Evolutionary conservation across 2,888 invertebrate genomes (phyloP).

Genomic region (Stenotaenia linearis): DNA sequence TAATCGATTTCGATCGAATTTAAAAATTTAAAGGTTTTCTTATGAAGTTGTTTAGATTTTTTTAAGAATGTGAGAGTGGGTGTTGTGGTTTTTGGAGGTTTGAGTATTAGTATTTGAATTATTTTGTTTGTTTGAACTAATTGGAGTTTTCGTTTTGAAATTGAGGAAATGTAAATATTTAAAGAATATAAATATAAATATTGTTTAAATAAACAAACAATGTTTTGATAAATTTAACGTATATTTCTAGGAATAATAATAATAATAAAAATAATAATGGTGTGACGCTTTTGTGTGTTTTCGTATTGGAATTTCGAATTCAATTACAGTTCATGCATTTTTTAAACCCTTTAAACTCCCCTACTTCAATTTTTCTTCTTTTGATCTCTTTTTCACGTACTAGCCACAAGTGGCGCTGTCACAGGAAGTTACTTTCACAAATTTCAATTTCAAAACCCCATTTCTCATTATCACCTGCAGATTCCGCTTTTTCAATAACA

Average conservation of each 20-base stretch:
- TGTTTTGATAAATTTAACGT: background rate
- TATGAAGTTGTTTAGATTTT: no score
- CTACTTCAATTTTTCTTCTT: background rate
- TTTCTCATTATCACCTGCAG: constrained; percentile 20
- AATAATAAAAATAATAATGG: background rate
- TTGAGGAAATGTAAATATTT: no score
- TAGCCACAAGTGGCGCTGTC: constrained; percentile 24
- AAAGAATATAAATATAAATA: no score
- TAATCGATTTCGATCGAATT: no score
- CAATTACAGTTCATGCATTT: constrained; percentile 7
- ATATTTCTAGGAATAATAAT: background rate
- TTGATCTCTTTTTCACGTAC: background rate
- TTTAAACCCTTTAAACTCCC: background rate
- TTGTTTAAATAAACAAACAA: no score
- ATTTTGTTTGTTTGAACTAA: no score
- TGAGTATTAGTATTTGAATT: no score
- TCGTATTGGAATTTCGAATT: background rate
- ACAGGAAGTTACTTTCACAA: constrained; percentile 14
- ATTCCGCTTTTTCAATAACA: background rate
- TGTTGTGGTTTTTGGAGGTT: no score
- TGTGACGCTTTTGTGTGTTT: no score
- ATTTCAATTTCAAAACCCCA: constrained; percentile 18
- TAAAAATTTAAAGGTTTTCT: no score
- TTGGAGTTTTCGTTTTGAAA: no score
- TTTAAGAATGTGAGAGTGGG: no score